phyloP scores from a whole-genome alignment of 1,140 invertebrate species.

The Hestina assimilis region DNA sequence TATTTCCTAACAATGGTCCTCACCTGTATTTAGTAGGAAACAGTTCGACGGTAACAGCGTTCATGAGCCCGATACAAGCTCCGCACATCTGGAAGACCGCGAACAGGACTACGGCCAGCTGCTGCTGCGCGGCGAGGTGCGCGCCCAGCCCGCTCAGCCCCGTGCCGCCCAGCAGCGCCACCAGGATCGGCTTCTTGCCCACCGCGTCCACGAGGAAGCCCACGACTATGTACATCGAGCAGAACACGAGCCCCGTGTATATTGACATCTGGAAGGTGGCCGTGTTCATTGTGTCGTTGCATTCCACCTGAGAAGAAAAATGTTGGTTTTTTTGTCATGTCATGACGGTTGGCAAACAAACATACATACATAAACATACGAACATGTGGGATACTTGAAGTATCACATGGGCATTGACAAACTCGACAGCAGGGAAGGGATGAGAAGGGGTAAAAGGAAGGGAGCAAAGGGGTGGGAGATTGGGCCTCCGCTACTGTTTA shows the following conservation, averaged over 20 bases:
- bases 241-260: constrained; percentile 68
- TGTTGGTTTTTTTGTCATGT: not conserved
- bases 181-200: constrained; percentile 66
- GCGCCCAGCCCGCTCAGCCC: constrained; percentile 54
- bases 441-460: too few relatives aligned
- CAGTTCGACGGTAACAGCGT: constrained; percentile 67
- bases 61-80: constrained; percentile 70
- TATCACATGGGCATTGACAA: too few relatives aligned
- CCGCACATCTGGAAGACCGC: constrained; percentile 70
- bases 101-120: constrained; percentile 57
- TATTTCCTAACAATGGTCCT: too few relatives aligned
- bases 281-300: constrained; percentile 64
- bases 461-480: too few relatives aligned
- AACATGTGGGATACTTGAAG: too few relatives aligned
- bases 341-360: not conserved
- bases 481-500: too few relatives aligned
- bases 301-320: constrained; percentile 31
- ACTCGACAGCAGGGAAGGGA: too few relatives aligned
- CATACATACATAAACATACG: too few relatives aligned
- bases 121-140: constrained; percentile 45
- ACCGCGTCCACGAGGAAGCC: constrained; percentile 66
- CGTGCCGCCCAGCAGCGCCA: constrained; percentile 43
- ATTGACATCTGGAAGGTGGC: constrained; percentile 66
- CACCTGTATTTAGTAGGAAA: constrained; percentile 70
- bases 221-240: constrained; percentile 68